Base-by-base conservation (phyloP, 2,113 vertebrate species). In the Orthonyx spaldingii region DNA sequence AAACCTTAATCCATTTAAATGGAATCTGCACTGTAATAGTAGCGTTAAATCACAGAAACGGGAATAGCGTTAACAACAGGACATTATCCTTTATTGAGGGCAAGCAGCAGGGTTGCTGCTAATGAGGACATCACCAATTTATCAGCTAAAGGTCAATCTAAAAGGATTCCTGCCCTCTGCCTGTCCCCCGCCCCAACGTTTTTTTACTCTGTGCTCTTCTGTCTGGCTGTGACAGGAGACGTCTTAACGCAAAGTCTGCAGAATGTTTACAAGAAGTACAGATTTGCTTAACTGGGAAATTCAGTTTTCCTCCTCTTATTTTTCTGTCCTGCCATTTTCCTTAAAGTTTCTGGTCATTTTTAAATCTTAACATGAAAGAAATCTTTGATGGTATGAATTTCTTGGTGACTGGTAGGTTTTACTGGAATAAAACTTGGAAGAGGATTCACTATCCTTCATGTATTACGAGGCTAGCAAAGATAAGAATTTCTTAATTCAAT, bases 81-180 rank as follows among this genome's bases (percentile, higher is more conserved):
- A 96, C 96, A 96, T 97, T 98, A 98, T 97, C 95, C 97, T 98
- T 98, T 98, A 98, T 98, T 97, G 97, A 98, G 96, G 97, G 91
- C 96, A 97, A 98, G 80, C 98, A 97, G 98, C 97, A 92, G 97
- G 97, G 96, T 84, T 96, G 96, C 97, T 98, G 93, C 95, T 98
- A 98, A 98, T 98, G 97, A 98, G 97, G 96, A 96, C 93, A 95
- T 98, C 94, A 98, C 97, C 96, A 97, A 96, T 97, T 97, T 97
- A 96, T 96, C 97, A 97, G 95, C 87, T 94, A 98, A 98, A 98
- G 98, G 98, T 98, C 98, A 98, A 92, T 76, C 76, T 94, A 55
- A 96, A 98, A 95, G 97, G 97, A 94, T 96, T 92, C 97, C 80
- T 96, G 90, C 79, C 83, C 91, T 95, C 75, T 83, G 66, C 59